Evolutionary conservation across 2,113 vertebrate species (phyloP).

Genomic region (Ovibos moschatus): DNA sequence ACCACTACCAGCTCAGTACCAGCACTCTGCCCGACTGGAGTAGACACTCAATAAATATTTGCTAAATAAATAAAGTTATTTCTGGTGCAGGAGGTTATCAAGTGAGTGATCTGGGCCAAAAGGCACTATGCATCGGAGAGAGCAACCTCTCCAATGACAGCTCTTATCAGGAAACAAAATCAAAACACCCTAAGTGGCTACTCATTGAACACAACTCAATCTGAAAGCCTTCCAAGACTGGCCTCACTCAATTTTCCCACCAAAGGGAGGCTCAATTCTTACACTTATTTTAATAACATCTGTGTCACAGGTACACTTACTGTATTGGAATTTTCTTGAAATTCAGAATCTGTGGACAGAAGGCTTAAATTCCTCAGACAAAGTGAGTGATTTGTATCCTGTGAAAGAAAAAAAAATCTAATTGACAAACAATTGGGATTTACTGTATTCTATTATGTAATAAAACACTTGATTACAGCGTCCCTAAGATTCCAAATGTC

Average conservation of each 20-base stretch:
- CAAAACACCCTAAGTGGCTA: neutral
- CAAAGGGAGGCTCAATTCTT: neutral
- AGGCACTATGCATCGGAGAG: neutral
- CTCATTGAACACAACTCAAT: neutral
- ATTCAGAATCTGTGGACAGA: constrained; percentile 95
- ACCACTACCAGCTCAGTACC: neutral
- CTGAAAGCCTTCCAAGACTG: neutral
- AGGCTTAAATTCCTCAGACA: constrained; percentile 97
- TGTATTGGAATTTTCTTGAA: constrained; percentile 90
- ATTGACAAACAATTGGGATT: constrained; percentile 18
- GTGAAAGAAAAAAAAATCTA: constrained; percentile 56
- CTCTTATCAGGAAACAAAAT: neutral
- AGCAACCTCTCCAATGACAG: neutral
- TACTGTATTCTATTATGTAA: neutral
- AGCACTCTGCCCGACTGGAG: neutral
- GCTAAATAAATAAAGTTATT: neutral
- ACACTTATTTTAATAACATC: neutral
- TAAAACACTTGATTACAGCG: neutral
- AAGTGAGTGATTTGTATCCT: constrained; percentile 98
- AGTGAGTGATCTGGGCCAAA: neutral
- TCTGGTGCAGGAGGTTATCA: neutral
- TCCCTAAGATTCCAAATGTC: neutral
- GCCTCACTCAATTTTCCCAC: neutral
- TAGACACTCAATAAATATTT: neutral
- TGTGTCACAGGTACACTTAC: constrained; percentile 81